These are phyloP conservation scores for Paelopatides confundens DNA, from an alignment of 53 echinoderm and acorn worm genomes.

Conservation along the genomic window DNA sequence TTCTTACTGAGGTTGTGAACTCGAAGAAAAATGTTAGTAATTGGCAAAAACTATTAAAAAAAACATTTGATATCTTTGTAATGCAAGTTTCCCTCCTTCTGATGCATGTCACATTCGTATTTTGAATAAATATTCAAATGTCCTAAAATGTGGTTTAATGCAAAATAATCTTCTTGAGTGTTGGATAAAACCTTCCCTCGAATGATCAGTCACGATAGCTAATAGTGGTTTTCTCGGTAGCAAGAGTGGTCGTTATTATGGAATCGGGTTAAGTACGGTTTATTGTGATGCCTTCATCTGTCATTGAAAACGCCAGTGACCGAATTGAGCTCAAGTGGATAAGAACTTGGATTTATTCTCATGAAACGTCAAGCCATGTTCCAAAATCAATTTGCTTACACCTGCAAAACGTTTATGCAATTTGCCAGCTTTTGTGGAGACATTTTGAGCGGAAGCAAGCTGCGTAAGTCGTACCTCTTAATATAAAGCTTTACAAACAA, in stretches of 20 bases:
- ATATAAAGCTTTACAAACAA: no score
- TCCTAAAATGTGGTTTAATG: background rate
- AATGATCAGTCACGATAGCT: background rate
- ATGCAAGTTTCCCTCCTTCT: background rate
- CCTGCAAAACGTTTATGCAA: background rate
- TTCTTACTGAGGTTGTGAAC: no score
- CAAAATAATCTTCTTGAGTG: background rate
- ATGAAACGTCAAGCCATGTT: slow-evolving; percentile 16
- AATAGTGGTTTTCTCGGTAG: background rate
- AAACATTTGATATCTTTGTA: slow-evolving; percentile 1
- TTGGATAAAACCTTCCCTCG: background rate
- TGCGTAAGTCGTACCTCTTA: no score
- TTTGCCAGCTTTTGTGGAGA: background rate
- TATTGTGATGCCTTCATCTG: slow-evolving; percentile 20
- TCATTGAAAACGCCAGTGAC: slow-evolving; percentile 39
- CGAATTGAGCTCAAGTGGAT: slow-evolving; percentile 3
- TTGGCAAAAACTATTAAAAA: background rate
- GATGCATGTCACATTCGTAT: background rate
- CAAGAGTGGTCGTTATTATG: slow-evolving; percentile 20
- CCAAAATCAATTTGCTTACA: slow-evolving; percentile 29
- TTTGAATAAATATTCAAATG: background rate
- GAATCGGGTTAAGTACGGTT: slow-evolving; percentile 39
- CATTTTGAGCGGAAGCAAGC: no score
- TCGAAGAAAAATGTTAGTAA: background rate
- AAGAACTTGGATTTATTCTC: slow-evolving; percentile 23